Base-by-base conservation (phyloP, 2,113 vertebrate genomes). In the Leptodactylus fuscus region DNA sequence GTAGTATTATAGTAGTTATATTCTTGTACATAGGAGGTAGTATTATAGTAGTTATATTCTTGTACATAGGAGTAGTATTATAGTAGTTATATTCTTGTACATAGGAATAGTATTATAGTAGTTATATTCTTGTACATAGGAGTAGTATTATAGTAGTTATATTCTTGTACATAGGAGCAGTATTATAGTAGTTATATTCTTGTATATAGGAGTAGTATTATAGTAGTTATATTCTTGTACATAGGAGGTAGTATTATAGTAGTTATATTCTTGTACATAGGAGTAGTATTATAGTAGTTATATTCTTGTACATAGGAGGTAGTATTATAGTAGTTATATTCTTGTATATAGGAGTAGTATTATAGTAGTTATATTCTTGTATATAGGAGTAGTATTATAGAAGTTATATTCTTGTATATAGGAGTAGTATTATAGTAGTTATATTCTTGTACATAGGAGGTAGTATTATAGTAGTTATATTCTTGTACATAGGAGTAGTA, bases 11-110 rank as follows among this genome's bases (percentile, higher is more conserved):
- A 55, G 53, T 55, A 55, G 53, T 55, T 58, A 58, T 58, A 58
- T 62, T 58, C 55, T 24, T 62, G 60, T 62, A 62, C 11, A 62
- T 32, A 62, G 60, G 60, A 5, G n/a, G 60, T 27, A 62, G 60
- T 62, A 29, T 62, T 62, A 62, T 62, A 62, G 60, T 62, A 62
- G 60, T 62, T 62, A 62, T 62, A 62, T 62, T 62, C 60, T 16
- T 62, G 60, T 29, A 62, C 11, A 62, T 62, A 29, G 60, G 60
- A 5, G 60, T 27, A 29, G 24, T 29, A 29, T 62, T 62, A 62
- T 62, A 62, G 60, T 62, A 62, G 60, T 62, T 58, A 29, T 62
- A 62, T 62, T 62, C 60, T 16, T 62, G 60, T 62, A 62, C 3
- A 62, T 29, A 29, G 60, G 60, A 1, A 27, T 27, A 62, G 60